phyloP scores from a whole-genome alignment of 2,797 vertebrate genomes.

The Enoplosus armatus region DNA sequence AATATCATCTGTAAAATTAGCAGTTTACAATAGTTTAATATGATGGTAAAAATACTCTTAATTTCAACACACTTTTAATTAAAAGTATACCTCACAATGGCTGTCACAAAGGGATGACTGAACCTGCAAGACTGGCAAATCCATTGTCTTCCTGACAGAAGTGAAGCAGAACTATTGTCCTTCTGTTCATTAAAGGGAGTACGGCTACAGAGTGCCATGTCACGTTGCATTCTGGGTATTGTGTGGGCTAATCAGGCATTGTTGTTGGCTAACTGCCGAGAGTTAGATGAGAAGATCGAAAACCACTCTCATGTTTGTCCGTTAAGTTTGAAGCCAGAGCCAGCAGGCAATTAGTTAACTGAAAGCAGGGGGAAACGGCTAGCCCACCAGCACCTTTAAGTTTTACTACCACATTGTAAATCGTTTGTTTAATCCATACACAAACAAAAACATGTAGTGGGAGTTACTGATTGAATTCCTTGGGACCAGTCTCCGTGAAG shows the following conservation, averaged over 20 bases:
- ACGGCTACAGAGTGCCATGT: too few relatives aligned
- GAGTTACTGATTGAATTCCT: too few relatives aligned
- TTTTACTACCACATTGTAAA: neutral
- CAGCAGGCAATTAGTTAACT: neutral
- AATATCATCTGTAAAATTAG: conserved; percentile 20
- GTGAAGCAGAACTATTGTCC: neutral
- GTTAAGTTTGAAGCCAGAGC: neutral
- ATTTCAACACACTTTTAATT: conserved; percentile 24
- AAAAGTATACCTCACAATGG: neutral
- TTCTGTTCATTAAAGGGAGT: neutral
- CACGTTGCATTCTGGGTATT: neutral
- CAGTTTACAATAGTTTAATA: conserved; percentile 6
- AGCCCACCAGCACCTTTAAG: neutral
- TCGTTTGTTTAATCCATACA: neutral
- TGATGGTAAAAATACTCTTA: conserved; percentile 4
- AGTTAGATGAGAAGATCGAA: neutral
- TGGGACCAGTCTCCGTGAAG: too few relatives aligned
- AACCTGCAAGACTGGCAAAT: neutral
- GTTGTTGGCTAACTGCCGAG: neutral
- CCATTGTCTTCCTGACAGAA: neutral
- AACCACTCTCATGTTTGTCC: neutral
- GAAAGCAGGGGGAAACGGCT: neutral
- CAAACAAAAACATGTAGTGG: too few relatives aligned
- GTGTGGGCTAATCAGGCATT: neutral
- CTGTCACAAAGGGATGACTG: neutral